Evolutionary conservation across 2,888 invertebrate species (phyloP).

Genomic region (Agrenia bidenticulata): DNA sequence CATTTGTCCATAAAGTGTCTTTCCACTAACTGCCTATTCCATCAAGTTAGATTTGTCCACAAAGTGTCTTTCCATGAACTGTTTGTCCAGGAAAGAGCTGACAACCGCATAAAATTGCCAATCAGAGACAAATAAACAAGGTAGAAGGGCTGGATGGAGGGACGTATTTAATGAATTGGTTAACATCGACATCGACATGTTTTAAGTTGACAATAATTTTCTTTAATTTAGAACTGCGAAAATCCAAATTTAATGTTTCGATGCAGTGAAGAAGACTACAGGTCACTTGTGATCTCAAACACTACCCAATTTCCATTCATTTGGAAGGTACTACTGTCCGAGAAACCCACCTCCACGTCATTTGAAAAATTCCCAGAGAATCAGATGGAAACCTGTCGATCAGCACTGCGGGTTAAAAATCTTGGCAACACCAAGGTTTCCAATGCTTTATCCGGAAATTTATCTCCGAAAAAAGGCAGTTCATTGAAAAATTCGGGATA

Average conservation of each 20-base stretch:
- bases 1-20: no score
- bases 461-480: background rate
- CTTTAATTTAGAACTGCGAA: background rate
- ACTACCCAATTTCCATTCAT: background rate
- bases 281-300: background rate
- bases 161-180: no score
- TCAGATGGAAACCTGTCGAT: background rate
- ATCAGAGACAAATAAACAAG: no score
- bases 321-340: background rate
- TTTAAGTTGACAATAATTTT: no score
- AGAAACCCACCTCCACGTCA: background rate
- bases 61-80: no score
- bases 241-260: background rate
- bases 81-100: no score
- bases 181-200: no score
- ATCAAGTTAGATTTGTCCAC: no score
- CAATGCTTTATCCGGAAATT: slow-evolving; percentile 4
- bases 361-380: background rate
- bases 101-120: no score
- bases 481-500: background rate
- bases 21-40: no score
- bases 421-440: background rate
- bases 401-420: background rate
- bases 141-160: no score
- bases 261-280: background rate